Evolutionary conservation across 2,113 vertebrate genomes (phyloP), one percentile per base, ranked within the genome.

Genomic region (Microtus pennsylvanicus): DNA sequence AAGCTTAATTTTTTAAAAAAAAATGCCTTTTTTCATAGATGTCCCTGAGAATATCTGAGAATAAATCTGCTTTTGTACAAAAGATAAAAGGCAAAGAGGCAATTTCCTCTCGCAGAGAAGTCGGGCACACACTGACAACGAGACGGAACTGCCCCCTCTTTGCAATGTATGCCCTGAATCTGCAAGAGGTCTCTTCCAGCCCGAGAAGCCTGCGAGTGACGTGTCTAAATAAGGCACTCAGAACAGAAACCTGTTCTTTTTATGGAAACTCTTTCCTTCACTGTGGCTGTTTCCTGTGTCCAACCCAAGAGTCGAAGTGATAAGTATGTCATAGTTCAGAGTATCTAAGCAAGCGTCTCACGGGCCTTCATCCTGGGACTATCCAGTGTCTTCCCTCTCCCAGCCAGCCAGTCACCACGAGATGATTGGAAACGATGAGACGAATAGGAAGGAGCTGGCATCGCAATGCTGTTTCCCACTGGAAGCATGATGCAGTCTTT

Each of bases 41-140:
- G 22, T 87, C 91, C 76, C 81, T 81, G 63, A 89, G 17, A 50
- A 10, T 11, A 74, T 47, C 65, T 87, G 24, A 52, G 33, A 45
- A 12, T 69, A 89, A 72, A 38, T 78, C 75, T 96, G 35, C 67
- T 93, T 87, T 96, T 80, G 72, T 83, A 74, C 35, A 83, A 89
- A 90, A 26, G 14, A 65, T 74, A 16, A 47, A 52, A 95, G 42
- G 67, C 80, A 70, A 89, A 90, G 42, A 94, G 45, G 47, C 21
- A 76, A 28, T 81, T 89, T 88, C 50, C 55, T 91, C 61, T 96
- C 55, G 89, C 9, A 47, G 78, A 17, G 3, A 93, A 86, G 14
- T 61, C 5, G 1, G 33, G 3, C 65, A 91, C 52, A 76, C 63
- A 55, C 75, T 45, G 67, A 6, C 12, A 63, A 50, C 26, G 58